Percentiles rank a stretch among this genome's conserved stretches.
phyloP scores from a whole-genome alignment of 2,797 vertebrate species.

The Rhinella marina region DNA sequence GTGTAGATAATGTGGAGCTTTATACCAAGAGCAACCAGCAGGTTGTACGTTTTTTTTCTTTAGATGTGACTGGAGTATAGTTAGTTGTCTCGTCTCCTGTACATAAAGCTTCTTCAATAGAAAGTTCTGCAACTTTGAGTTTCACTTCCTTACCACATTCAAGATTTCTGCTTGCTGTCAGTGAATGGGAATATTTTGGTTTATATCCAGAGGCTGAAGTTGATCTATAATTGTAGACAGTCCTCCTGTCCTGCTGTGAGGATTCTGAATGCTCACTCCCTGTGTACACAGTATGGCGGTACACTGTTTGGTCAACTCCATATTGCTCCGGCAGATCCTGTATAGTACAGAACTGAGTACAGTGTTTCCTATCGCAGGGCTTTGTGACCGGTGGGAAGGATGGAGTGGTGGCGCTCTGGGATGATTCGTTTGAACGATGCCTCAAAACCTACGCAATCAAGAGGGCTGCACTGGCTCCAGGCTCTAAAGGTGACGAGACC shows the following conservation, averaged over 20 bases:
- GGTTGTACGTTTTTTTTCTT: not conserved
- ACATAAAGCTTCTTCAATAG: too few relatives aligned
- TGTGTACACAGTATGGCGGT: too few relatives aligned
- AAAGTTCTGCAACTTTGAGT: not conserved
- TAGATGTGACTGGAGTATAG: not conserved
- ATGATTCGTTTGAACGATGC: constrained; percentile 96
- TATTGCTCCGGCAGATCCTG: not conserved
- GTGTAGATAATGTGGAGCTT: not conserved
- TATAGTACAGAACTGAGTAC: not conserved
- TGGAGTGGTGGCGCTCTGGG: constrained; percentile 95
- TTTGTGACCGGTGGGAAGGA: constrained; percentile 99
- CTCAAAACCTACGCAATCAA: constrained; percentile 98
- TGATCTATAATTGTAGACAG: not conserved
- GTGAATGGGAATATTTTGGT: not conserved
- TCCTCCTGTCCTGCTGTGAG: not conserved
- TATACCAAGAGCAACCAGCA: not conserved
- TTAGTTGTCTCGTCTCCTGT: too few relatives aligned
- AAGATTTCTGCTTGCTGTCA: not conserved
- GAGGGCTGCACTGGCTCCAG: constrained; percentile 92
- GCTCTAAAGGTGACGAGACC: constrained; percentile 89
- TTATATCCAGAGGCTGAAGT: not conserved
- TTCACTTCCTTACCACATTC: not conserved
- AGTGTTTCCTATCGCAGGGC: constrained; percentile 76
- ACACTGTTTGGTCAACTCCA: not conserved
- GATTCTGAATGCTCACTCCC: too few relatives aligned